Evolutionary conservation across 2,888 invertebrate species (phyloP).

Genomic region (Biston stratarius): DNA sequence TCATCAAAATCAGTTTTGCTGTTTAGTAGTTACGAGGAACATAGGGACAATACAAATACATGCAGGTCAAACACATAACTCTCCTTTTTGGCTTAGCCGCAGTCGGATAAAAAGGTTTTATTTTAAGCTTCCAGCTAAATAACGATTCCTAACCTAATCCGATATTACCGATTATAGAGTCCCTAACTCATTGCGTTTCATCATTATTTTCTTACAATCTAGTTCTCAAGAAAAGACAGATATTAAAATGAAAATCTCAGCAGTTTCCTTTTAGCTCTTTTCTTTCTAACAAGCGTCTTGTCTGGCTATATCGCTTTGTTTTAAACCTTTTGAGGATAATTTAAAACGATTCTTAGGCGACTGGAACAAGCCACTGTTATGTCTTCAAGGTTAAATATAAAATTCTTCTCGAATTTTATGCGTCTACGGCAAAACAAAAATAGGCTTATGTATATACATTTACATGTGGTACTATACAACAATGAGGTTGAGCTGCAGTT

Average conservation of each 20-base stretch:
- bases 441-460: too few species aligned
- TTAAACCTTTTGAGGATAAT: conserved; percentile 26
- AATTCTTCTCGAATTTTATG: neutral
- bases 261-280: conserved; percentile 16
- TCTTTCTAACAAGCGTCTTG: conserved; percentile 31
- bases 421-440: too few species aligned
- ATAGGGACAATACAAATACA: too few species aligned
- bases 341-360: conserved; percentile 16
- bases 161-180: neutral
- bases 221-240: conserved; percentile 22
- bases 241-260: conserved; percentile 18
- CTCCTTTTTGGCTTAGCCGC: too few species aligned
- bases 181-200: conserved; percentile 14
- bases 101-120: too few species aligned
- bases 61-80: too few species aligned
- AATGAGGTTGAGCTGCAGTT: too few species aligned
- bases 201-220: conserved; percentile 35
- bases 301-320: conserved; percentile 24
- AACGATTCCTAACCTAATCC: too few species aligned
- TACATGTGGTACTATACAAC: too few species aligned
- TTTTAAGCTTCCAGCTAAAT: neutral
- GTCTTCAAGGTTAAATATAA: neutral
- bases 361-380: neutral
- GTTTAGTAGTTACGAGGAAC: too few species aligned
- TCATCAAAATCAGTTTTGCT: too few species aligned